phyloP scores from a whole-genome alignment of 2,113 vertebrate genomes.

The Corythaixoides concolor region DNA sequence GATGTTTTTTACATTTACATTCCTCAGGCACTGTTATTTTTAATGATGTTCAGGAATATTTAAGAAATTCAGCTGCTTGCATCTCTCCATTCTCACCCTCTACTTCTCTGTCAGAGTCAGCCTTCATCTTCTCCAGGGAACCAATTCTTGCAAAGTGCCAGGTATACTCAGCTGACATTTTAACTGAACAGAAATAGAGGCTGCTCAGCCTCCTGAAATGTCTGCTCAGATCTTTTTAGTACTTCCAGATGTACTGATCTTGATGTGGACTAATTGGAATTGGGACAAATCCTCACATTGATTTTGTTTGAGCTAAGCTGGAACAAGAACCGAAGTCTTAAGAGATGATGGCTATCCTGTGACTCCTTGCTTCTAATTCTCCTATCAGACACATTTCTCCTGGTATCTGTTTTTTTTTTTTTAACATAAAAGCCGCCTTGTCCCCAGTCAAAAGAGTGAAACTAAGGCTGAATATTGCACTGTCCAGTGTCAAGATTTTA shows the following conservation, averaged over 20 bases:
- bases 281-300: background rate
- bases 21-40: background rate
- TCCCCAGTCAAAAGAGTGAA: background rate
- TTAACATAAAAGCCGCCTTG: background rate
- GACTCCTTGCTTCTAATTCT: background rate
- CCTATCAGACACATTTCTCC: background rate
- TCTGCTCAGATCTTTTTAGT: background rate
- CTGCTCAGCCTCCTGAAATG: slow-evolving; percentile 5
- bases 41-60: slow-evolving; percentile 3
- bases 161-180: slow-evolving; percentile 10
- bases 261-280: background rate
- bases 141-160: background rate
- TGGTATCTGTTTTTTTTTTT: background rate
- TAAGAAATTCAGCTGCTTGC: background rate
- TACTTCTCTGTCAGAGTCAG: background rate
- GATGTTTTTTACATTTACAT: background rate
- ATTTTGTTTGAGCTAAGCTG: background rate
- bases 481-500: background rate
- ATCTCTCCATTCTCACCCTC: background rate
- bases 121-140: slow-evolving; percentile 13
- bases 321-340: background rate
- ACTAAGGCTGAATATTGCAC: background rate
- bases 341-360: background rate
- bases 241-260: background rate
- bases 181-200: slow-evolving; percentile 23